These are phyloP conservation scores for Bradypodion pumilum DNA, from an alignment of 2,797 vertebrate species.

Conservation along the genomic window DNA sequence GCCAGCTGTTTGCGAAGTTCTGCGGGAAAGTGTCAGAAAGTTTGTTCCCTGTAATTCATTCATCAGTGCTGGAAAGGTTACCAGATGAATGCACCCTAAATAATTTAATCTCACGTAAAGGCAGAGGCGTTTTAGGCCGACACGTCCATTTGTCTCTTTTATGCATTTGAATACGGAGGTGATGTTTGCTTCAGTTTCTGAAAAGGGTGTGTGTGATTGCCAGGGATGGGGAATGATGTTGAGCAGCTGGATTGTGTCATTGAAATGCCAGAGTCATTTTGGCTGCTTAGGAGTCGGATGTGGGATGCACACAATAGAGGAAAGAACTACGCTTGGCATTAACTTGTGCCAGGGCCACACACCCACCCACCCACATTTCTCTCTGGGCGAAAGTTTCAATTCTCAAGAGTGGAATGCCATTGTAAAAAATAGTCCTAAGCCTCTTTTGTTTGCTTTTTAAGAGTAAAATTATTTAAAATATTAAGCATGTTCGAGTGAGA, in stretches of 20 bases:
- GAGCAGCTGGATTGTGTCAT: slow-evolving; percentile 1
- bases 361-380: slow-evolving; percentile 51
- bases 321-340: slow-evolving; percentile 43
- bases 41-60: slow-evolving; percentile 61
- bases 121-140: slow-evolving; percentile 62
- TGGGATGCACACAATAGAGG: slow-evolving; percentile 12
- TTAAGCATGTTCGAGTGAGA: slow-evolving; percentile 66
- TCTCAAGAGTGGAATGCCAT: slow-evolving; percentile 57
- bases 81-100: slow-evolving; percentile 65
- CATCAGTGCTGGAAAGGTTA: slow-evolving; percentile 66
- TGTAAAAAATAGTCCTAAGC: slow-evolving; percentile 40
- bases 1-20: slow-evolving; percentile 59
- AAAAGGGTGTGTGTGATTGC: slow-evolving; percentile 10
- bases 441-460: not conserved
- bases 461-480: slow-evolving; percentile 66
- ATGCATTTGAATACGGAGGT: slow-evolving; percentile 61
- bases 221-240: not conserved
- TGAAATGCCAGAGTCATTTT: slow-evolving; percentile 27
- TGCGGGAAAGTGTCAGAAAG: slow-evolving; percentile 61
- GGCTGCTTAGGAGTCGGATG: slow-evolving; percentile 34
- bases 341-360: slow-evolving; percentile 1
- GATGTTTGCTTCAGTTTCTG: slow-evolving; percentile 43
- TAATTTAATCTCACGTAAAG: slow-evolving; percentile 69
- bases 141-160: slow-evolving; percentile 66
- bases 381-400: slow-evolving; percentile 62